Percentiles rank a stretch among this genome's conserved stretches.
Conservation (phyloP, 2,113 vertebrate species). For the Cheilinus undulatus region DNA sequence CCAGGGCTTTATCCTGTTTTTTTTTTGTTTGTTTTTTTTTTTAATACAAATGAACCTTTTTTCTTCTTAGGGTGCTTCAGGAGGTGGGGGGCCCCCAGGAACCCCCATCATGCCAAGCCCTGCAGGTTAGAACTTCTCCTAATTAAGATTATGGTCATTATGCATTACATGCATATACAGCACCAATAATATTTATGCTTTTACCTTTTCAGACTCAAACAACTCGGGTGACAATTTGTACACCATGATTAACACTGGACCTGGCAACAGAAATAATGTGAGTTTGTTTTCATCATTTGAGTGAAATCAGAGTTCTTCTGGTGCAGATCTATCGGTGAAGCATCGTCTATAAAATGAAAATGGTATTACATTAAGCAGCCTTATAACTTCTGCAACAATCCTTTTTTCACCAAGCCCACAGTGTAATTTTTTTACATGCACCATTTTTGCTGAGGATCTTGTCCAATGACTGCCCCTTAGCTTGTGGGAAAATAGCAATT, state of each 20-base stretch:
- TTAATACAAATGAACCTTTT: no score
- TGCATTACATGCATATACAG: background rate
- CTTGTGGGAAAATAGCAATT: background rate
- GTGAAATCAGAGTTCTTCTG: no score
- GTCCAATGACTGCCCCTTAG: background rate
- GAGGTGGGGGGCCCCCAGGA: slow-evolving; percentile 96
- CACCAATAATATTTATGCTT: background rate
- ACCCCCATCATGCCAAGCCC: slow-evolving; percentile 99
- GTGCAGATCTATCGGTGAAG: background rate
- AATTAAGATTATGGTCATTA: background rate
- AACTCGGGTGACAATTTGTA: slow-evolving; percentile 99
- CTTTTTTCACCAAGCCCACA: no score
- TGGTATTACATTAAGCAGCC: no score
- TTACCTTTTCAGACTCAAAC: slow-evolving; percentile 91
- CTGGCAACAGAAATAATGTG: slow-evolving; percentile 97
- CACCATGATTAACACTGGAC: slow-evolving; percentile 99
- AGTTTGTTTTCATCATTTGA: slow-evolving; percentile 73
- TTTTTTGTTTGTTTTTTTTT: no score
- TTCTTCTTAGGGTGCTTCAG: slow-evolving; percentile 90
- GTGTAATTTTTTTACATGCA: no score
- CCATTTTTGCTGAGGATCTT: background rate
- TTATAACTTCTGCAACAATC: no score
- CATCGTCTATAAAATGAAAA: background rate
- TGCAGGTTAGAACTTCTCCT: slow-evolving; percentile 85
- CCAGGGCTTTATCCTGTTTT: no score